Evolutionary conservation across 2,888 invertebrate genomes (phyloP).

Genomic region (Apocheima hispidaria): DNA sequence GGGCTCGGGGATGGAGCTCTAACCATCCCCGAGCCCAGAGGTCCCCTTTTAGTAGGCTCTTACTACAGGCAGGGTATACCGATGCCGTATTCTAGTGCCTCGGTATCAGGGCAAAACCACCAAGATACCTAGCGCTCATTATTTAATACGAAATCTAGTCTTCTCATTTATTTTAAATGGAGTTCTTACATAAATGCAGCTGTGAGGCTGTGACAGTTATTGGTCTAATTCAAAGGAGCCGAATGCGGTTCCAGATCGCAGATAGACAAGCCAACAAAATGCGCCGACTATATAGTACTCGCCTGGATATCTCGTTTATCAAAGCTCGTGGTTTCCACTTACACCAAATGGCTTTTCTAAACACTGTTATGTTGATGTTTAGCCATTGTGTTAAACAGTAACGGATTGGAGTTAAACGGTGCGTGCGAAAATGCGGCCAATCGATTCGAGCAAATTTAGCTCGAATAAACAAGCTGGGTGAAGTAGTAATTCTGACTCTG

Average conservation of each 20-base stretch:
- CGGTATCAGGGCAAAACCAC: too few relatives aligned
- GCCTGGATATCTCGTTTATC: conserved; percentile 46
- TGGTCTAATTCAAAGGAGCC: conserved; percentile 46
- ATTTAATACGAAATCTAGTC: conserved; percentile 33
- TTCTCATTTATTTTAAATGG: conserved; percentile 23
- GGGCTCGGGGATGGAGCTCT: too few relatives aligned
- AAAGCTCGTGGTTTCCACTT: conserved; percentile 55
- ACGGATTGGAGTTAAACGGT: conserved; percentile 68
- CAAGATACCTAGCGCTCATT: conserved; percentile 33
- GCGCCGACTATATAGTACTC: background rate
- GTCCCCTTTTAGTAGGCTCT: too few relatives aligned
- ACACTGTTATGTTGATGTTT: conserved; percentile 65
- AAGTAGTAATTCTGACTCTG: conserved; percentile 32
- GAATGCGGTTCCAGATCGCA: conserved; percentile 52
- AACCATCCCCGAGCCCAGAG: too few relatives aligned
- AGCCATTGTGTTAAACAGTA: conserved; percentile 71
- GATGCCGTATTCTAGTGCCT: too few relatives aligned
- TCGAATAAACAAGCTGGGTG: conserved; percentile 57
- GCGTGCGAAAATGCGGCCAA: conserved; percentile 82
- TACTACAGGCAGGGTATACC: too few relatives aligned
- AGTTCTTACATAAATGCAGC: conserved; percentile 35
- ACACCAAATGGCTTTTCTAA: conserved; percentile 48
- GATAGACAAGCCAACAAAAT: conserved; percentile 57
- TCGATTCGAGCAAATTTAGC: conserved; percentile 75
- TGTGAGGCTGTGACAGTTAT: conserved; percentile 43